Evolutionary conservation across 2,113 vertebrate species (phyloP), one percentile per base, ranked within the genome.

Genomic region (Cyanoliseus patagonus): DNA sequence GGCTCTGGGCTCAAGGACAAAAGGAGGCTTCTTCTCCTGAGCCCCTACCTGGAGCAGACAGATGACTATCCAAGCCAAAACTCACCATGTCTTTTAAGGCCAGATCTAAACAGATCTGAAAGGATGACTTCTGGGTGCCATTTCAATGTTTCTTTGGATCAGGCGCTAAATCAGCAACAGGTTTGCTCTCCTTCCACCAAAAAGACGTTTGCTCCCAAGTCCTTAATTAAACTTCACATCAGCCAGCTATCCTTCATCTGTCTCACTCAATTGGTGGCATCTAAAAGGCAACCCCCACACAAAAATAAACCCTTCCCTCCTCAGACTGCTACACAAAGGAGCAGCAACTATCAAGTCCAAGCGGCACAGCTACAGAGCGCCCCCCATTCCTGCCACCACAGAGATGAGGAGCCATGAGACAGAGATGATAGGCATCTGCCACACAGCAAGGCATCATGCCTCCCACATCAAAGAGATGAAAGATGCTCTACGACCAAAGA

Each of bases 301-400:
- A 16, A 76, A 88, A 90, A 55, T 6, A 22, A 68, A 52, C 35
- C 64, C 61, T 75, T 73, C 28, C 23, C 11, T 78, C 62, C 18
- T 52, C 20, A 31, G 17, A n/a, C 8, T 46, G 31, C 10, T 18
- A 6, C 55, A 42, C 20, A 62, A 49, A 92, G 27, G 30, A 91
- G 31, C 42, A 62, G 62, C 18, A 35, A 52, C 15, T 18, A 41
- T 14, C 19, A 49, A 30, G n/a, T 2, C 35, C 11, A 23, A 49
- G 10, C 11, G 3, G 25, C 14, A 61, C 15, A 92, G 59, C 74
- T 63, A 6, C 23, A 20, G 17, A 73, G 25, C 53, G 2, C 55
- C 22, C 33, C n/a, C 22, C 3, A 2, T 6, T 44, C 18, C 74
- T 28, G 17, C 30, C 33, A 5, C 23, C 37, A 7, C 0, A 0